Percentiles rank a stretch among this genome's conserved stretches.
Conservation (phyloP, 2,113 vertebrate species). For the Rhizomys pruinosus region DNA sequence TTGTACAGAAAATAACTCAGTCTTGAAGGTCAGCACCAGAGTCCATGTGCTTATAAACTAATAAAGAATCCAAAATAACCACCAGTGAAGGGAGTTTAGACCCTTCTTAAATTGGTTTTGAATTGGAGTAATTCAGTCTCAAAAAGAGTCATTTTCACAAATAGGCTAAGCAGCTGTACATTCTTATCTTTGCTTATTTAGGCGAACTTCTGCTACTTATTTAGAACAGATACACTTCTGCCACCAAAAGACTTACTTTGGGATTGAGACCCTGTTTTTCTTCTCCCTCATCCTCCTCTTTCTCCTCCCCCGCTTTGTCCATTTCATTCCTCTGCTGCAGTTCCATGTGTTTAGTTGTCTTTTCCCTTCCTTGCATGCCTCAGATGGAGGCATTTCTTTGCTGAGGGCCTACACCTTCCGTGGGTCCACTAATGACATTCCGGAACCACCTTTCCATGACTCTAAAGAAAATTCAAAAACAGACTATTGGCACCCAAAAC, state of each 20-base stretch:
- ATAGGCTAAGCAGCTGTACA: not conserved
- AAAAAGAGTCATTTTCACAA: too few species aligned
- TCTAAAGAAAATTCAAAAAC: constrained; percentile 48
- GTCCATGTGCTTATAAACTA: not conserved
- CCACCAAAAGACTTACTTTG: constrained; percentile 64
- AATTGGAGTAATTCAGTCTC: constrained; percentile 38
- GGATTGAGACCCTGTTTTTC: not conserved
- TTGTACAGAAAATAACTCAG: not conserved
- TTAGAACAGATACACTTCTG: not conserved
- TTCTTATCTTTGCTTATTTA: not conserved
- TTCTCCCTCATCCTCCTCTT: too few species aligned
- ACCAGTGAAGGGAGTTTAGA: not conserved
- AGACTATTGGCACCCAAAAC: not conserved
- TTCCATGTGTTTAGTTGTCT: not conserved
- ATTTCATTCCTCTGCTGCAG: not conserved
- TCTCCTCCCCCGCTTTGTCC: constrained; percentile 37
- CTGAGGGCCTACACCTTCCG: not conserved
- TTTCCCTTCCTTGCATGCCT: not conserved
- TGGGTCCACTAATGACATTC: not conserved
- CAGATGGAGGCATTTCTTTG: not conserved
- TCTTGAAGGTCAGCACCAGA: not conserved
- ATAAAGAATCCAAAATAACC: not conserved
- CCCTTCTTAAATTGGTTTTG: not conserved
- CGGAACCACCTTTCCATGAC: not conserved
- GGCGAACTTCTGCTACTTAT: not conserved